Evolutionary conservation across 2,888 invertebrate species (phyloP), one percentile per base, ranked within the genome.

Genomic region (Agonopterix alstromeriana): DNA sequence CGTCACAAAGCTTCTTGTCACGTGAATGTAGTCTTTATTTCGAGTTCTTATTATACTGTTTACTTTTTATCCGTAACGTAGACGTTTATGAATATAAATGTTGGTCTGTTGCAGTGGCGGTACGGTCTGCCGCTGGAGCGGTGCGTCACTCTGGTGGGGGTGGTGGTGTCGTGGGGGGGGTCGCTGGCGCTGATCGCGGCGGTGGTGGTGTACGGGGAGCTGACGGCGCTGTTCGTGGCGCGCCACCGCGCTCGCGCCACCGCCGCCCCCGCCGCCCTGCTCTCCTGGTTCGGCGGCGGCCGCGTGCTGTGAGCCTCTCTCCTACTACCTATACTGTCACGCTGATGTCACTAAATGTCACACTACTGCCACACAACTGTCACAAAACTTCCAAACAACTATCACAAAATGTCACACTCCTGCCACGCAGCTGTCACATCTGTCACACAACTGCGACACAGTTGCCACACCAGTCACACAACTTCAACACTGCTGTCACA

Each of bases 131-230:
- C 56, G n/a, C 0, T 56, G 2, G 88, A 88, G 59, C 60, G 69
- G 0, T 4, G 56, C 4, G 71, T 70, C 8, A 74, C 83, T 0
- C 12, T 60, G 0, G 36, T 65, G 1, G 77, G 80, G 12, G 76
- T 71, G 12, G 3, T 62, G 10, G 52, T 72, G 10, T 73, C 71
- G 0, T 65, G 67, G 59, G n/a, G 63, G 2, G 71, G 77, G 51
- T 74, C 89, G 0, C 62, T 71, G 43, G 85, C 80, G 9, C 72
- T 86, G 48, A 89, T 92, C 36, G 73, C 84, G n/a, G 90, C 91
- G 52, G 90, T 92, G 36, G 84, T 91, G 43, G 77, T 90, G 40
- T 92, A 92, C 73, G 92, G 92, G 1, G 91, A 92, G 67, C 82
- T 92, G 47, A 91, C 92, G 0, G 84, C 91, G 12, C 75, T 92